Percentiles rank a stretch among this genome's conserved stretches.
These are phyloP conservation scores for Porites lobata DNA, from an alignment of 92 coral and sea anemone species.

Conservation along the genomic window DNA sequence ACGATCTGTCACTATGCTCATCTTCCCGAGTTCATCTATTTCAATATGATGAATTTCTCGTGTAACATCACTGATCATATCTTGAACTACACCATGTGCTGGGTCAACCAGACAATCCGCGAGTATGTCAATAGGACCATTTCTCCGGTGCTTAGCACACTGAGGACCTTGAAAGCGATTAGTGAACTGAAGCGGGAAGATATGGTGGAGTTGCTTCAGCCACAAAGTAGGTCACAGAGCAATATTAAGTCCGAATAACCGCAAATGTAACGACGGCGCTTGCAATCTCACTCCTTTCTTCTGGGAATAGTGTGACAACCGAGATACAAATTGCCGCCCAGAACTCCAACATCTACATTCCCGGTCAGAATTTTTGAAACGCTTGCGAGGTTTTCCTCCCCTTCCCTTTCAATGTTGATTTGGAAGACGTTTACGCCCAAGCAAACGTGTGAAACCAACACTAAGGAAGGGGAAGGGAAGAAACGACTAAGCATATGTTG, in stretches of 20 bases:
- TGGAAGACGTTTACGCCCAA: too few relatives aligned
- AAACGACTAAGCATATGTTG: too few relatives aligned
- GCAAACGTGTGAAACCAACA: too few relatives aligned
- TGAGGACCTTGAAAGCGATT: slow-evolving; percentile 12
- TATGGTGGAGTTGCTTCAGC: slow-evolving; percentile 54
- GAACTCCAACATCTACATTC: too few relatives aligned
- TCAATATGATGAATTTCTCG: slow-evolving; percentile 44
- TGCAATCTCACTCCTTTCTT: background rate
- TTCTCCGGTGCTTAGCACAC: slow-evolving; percentile 31
- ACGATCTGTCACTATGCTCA: slow-evolving; percentile 46
- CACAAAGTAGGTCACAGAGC: slow-evolving; percentile 51
- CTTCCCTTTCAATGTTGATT: too few relatives aligned
- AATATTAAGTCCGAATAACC: background rate
- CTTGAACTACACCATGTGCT: slow-evolving; percentile 32
- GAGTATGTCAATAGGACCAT: slow-evolving; percentile 33
- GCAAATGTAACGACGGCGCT: background rate
- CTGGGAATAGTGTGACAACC: too few relatives aligned
- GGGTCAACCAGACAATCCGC: slow-evolving; percentile 51
- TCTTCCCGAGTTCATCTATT: slow-evolving; percentile 38
- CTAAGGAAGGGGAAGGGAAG: too few relatives aligned
- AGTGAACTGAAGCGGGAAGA: slow-evolving; percentile 34
- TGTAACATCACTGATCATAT: slow-evolving; percentile 53
- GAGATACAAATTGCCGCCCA: too few relatives aligned
- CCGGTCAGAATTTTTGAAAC: too few relatives aligned
- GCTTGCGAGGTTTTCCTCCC: too few relatives aligned